Conservation (phyloP, 2,797 vertebrate species). For the Dipus sagitta region DNA sequence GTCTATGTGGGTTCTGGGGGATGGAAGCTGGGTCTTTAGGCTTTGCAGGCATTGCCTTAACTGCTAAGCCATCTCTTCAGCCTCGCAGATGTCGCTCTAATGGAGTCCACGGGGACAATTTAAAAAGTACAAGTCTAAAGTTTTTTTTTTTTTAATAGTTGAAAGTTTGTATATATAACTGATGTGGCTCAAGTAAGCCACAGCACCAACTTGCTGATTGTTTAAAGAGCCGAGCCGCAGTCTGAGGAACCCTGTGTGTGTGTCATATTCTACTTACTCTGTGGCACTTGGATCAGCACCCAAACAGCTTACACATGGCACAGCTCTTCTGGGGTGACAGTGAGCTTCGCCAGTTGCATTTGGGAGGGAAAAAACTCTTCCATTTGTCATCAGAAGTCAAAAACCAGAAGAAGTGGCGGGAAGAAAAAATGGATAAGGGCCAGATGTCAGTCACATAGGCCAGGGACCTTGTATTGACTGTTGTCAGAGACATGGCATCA, state of each 20-base stretch:
- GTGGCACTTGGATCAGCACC: slow-evolving; percentile 50
- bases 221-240: slow-evolving; percentile 15
- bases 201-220: background rate
- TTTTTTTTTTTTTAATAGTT: background rate
- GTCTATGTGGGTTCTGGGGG: too few relatives aligned
- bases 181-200: background rate
- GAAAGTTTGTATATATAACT: background rate
- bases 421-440: background rate
- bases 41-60: too few relatives aligned
- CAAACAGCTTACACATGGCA: slow-evolving; percentile 37
- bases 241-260: background rate
- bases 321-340: slow-evolving; percentile 39
- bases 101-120: background rate
- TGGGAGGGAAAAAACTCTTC: background rate
- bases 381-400: slow-evolving; percentile 27
- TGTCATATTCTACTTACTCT: slow-evolving; percentile 6
- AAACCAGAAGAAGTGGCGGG: background rate
- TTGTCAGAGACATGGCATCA: background rate
- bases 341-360: slow-evolving; percentile 1
- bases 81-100: background rate
- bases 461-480: background rate
- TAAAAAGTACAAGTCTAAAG: background rate
- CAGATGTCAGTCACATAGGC: background rate
- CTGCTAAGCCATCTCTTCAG: too few relatives aligned
- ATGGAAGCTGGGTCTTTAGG: too few relatives aligned